A percentile compares a stretch with the other conserved stretches of the same genome.
Evolutionary conservation across 1,140 invertebrate species (phyloP).

Genomic region (Mya arenaria): DNA sequence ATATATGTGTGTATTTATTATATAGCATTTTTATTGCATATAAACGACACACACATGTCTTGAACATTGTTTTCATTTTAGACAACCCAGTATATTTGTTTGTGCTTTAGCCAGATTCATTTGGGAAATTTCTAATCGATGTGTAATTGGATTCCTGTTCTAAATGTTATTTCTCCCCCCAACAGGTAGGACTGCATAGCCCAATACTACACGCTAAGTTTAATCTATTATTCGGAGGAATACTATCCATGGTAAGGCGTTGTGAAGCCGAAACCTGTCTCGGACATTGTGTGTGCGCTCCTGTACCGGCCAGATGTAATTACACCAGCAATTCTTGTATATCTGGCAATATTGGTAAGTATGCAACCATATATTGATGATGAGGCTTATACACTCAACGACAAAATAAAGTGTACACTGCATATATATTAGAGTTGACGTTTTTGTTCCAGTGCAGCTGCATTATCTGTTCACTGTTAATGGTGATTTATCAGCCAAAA

Average conservation of each 20-base stretch:
- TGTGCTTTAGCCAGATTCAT: neutral
- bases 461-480: too few species aligned
- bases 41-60: neutral
- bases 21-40: neutral
- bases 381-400: too few species aligned
- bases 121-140: neutral
- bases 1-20: neutral
- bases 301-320: too few species aligned
- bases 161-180: neutral
- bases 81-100: neutral
- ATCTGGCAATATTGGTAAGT: too few species aligned
- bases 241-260: slow-evolving; percentile 16
- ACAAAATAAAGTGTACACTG: too few species aligned
- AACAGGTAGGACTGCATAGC: slow-evolving; percentile 38
- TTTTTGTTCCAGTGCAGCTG: too few species aligned
- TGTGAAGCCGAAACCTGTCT: slow-evolving; percentile 19
- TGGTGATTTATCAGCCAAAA: too few species aligned
- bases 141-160: neutral
- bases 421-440: too few species aligned
- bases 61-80: neutral
- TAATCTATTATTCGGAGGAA: slow-evolving; percentile 20
- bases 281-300: slow-evolving; percentile 48
- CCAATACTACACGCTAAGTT: slow-evolving; percentile 25
- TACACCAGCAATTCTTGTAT: too few species aligned
- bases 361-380: too few species aligned